These are phyloP conservation scores for Dicranocentrus wangi DNA, from an alignment of 2,888 invertebrate genomes.

Conservation along the genomic window DNA sequence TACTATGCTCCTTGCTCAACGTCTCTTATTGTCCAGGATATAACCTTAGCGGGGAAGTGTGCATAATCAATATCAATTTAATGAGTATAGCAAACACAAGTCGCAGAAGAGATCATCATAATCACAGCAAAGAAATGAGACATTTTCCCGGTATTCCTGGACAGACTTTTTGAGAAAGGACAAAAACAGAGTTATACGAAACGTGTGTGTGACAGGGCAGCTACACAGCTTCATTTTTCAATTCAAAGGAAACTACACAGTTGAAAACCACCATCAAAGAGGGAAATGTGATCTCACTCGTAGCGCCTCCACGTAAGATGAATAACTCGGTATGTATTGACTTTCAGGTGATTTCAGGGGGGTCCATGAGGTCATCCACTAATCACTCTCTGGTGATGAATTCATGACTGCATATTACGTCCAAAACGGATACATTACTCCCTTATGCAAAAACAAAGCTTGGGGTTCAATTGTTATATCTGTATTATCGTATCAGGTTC, in stretches of 20 bases:
- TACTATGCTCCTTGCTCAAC: too few species aligned
- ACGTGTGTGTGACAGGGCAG: background rate
- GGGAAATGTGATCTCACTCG: constrained; percentile 45
- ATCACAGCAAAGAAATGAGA: too few species aligned
- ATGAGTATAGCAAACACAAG: too few species aligned
- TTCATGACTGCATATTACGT: background rate
- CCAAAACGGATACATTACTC: too few species aligned
- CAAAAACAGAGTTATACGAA: too few species aligned
- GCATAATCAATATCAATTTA: too few species aligned
- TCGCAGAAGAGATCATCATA: too few species aligned
- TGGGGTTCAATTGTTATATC: background rate
- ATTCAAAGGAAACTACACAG: constrained; percentile 20
- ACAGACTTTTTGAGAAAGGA: too few species aligned
- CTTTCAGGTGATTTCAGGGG: constrained; percentile 47
- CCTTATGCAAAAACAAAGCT: constrained; percentile 7
- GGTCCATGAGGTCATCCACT: constrained; percentile 50
- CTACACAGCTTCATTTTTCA: constrained; percentile 32
- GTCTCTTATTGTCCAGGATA: too few species aligned
- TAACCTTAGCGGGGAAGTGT: too few species aligned
- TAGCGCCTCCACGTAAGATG: constrained; percentile 23
- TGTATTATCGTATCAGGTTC: background rate
- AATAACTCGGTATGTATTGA: constrained; percentile 23
- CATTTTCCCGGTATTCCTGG: too few species aligned
- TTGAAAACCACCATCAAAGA: constrained; percentile 23
- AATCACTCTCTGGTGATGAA: constrained; percentile 45